Conservation (phyloP, 2,888 invertebrate species). For the Bembecia ichneumoniformis region DNA sequence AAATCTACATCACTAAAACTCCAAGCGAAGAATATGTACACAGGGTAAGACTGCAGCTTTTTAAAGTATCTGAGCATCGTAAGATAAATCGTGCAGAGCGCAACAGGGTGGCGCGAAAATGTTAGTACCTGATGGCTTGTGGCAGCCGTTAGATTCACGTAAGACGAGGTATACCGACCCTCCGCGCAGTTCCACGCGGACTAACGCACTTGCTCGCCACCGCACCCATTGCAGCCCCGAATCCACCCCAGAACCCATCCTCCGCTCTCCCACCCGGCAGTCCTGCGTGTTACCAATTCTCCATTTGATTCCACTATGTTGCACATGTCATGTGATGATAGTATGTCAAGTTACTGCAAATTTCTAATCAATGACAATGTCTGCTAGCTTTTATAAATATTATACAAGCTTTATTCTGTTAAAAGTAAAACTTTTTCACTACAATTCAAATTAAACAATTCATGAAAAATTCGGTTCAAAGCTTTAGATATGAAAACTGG, state of each 20-base stretch:
- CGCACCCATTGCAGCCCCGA: slow-evolving; percentile 13
- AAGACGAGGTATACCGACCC: slow-evolving; percentile 29
- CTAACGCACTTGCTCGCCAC: slow-evolving; percentile 27
- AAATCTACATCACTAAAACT: no score
- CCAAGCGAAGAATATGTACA: no score
- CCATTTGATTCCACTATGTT: neutral
- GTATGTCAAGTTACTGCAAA: neutral
- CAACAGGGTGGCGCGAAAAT: slow-evolving; percentile 55
- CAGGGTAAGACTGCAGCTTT: neutral
- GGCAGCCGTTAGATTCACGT: slow-evolving; percentile 37
- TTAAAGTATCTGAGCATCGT: neutral
- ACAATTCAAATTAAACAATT: no score
- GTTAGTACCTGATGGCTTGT: slow-evolving; percentile 50
- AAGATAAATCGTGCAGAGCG: slow-evolving; percentile 42
- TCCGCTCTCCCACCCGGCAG: slow-evolving; percentile 12
- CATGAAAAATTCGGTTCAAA: no score
- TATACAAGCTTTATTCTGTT: no score
- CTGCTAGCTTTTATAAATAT: neutral
- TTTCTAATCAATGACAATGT: neutral
- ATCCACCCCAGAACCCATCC: slow-evolving; percentile 16
- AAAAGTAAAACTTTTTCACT: no score
- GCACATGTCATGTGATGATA: neutral
- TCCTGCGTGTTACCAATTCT: neutral
- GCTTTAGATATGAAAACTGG: no score
- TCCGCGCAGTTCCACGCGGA: slow-evolving; percentile 61